Evolutionary conservation across 2,888 invertebrate species (phyloP).

Genomic region (Oscheius sp.): DNA sequence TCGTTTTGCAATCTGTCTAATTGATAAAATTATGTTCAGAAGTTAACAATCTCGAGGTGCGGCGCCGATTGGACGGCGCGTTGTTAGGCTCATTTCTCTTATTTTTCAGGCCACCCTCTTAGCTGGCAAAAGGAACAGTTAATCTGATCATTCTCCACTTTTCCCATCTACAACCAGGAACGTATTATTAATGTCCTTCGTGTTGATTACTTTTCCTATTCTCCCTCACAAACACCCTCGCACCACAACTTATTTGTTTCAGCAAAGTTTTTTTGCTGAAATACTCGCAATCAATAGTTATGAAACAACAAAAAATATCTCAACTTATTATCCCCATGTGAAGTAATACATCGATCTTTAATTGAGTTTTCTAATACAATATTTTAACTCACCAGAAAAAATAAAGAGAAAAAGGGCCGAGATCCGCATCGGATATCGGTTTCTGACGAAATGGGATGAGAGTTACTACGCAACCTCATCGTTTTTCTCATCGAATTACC

Average conservation of each 20-base stretch:
- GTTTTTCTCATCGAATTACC: constrained; percentile 3
- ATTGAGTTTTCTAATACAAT: no score
- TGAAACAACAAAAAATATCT: no score
- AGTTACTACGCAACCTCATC: no score
- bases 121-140: not conserved
- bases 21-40: constrained; percentile 1
- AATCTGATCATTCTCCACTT: not conserved
- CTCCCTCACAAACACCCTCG: no score
- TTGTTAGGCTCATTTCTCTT: not conserved
- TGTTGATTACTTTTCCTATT: no score
- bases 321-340: no score
- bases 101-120: not conserved
- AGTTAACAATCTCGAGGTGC: not conserved
- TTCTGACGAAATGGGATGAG: no score
- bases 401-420: not conserved
- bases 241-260: no score
- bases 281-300: no score
- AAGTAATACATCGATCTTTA: no score
- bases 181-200: no score
- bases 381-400: not conserved
- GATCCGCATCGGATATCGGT: not conserved
- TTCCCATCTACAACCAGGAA: not conserved
- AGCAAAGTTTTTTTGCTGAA: no score
- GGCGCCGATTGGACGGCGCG: constrained; percentile 15
- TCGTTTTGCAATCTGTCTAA: not conserved